Evolutionary conservation across 2,113 vertebrate genomes (phyloP).

Genomic region (Ceratotherium simum): DNA sequence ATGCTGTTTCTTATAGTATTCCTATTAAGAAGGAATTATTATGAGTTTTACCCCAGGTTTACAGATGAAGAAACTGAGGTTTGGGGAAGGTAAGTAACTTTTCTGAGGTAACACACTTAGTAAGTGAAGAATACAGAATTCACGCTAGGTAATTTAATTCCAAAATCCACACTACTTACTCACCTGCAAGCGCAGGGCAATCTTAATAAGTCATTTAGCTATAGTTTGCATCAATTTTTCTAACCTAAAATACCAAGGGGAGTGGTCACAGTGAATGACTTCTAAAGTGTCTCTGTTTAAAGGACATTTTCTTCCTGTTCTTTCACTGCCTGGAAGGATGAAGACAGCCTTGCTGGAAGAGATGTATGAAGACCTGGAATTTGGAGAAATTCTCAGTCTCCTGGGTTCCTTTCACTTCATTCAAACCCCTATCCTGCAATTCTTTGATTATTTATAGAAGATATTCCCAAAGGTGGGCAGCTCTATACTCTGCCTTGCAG

Average conservation of each 20-base stretch:
- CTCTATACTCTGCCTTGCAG: conserved; percentile 70
- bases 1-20: background rate
- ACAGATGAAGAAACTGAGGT: background rate
- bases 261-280: background rate
- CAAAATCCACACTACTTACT: background rate
- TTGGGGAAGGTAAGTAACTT: background rate
- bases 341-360: conserved; percentile 52
- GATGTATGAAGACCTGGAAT: background rate
- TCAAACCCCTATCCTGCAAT: conserved; percentile 42
- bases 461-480: conserved; percentile 68
- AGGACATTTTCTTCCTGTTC: background rate
- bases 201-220: background rate
- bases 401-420: conserved; percentile 57
- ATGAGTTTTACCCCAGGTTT: background rate
- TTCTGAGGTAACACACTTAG: background rate
- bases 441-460: conserved; percentile 81
- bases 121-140: background rate
- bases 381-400: conserved; percentile 26
- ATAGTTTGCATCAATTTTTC: background rate
- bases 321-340: background rate
- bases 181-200: background rate
- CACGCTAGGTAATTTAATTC: background rate
- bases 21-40: background rate
- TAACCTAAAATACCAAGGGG: background rate
- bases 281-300: background rate